A percentile compares a stretch with the other conserved stretches of the same genome.
phyloP scores from a whole-genome alignment of 2,888 invertebrate species.

The Drosophila maculinotata region DNA sequence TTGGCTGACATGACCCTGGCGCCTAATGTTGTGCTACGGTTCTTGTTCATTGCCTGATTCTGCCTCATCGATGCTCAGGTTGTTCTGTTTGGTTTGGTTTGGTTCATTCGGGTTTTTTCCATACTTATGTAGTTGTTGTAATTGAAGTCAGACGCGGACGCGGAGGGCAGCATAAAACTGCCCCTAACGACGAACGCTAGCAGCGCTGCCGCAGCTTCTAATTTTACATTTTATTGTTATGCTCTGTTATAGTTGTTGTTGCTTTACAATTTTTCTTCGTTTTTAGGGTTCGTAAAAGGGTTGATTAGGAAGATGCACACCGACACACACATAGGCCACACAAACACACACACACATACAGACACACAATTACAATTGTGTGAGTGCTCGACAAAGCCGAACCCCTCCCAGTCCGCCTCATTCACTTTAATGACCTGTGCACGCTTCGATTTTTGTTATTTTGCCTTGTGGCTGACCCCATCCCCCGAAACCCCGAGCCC shows the following conservation, averaged over 20 bases:
- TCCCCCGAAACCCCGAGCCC: neutral
- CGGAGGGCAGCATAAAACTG: constrained; percentile 44
- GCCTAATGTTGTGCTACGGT: constrained; percentile 61
- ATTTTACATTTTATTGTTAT: constrained; percentile 79
- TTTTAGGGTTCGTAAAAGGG: constrained; percentile 79
- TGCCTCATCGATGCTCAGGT: constrained; percentile 58
- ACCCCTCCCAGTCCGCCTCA: constrained; percentile 15
- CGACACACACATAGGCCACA: constrained; percentile 25
- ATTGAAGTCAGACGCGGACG: constrained; percentile 54
- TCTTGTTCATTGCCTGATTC: constrained; percentile 47
- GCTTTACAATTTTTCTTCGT: constrained; percentile 58
- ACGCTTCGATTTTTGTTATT: constrained; percentile 74
- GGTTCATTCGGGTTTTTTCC: constrained; percentile 9
- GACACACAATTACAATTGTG: constrained; percentile 43
- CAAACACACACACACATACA: constrained; percentile 24
- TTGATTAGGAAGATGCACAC: constrained; percentile 76
- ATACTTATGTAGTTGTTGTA: constrained; percentile 52
- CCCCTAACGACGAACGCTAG: constrained; percentile 49
- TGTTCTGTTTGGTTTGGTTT: constrained; percentile 17
- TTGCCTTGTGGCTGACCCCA: constrained; percentile 40
- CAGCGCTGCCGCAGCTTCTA: constrained; percentile 63
- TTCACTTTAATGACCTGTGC: constrained; percentile 72
- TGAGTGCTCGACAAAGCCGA: constrained; percentile 45
- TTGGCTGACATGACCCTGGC: constrained; percentile 33
- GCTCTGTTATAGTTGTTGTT: constrained; percentile 56